Base-by-base conservation (phyloP, 2,888 invertebrate genomes). In the Allolobophora icterica region DNA sequence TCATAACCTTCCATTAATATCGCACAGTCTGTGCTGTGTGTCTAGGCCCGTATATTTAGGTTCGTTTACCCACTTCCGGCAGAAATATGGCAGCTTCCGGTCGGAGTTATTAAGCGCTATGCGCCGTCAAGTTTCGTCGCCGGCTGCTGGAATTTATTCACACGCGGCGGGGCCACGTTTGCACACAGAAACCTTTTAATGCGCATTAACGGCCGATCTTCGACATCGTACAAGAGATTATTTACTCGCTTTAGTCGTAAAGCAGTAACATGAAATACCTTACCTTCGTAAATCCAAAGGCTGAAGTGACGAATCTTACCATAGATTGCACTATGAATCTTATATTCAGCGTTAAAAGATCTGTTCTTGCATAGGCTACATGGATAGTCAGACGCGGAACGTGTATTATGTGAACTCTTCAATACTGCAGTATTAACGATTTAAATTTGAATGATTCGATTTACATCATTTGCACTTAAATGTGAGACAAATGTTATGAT, bases 111-210 rank as follows among this genome's bases (percentile, higher is more conserved):
- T 71, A 71, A n/a, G 71, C n/a, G 71, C n/a, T 71, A 71, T 71
- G 71, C 71, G 71, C 30, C 71, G 71, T 71, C n/a, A 71, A 71
- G 71, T 71, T 71, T n/a, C 71, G 71, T 71, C 71, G 71, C n/a
- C n/a, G 71, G 8, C 11, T 71, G 71, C 30, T 0, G n/a, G 71
- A n/a, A 71, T 11, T 30, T 71, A n/a, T 71, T 71, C 71, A n/a
- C 30, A 71, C 17, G 71, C 71, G 71, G 71, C 24, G 52, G 24
- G 17, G 52, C 52, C 52, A 52, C 24, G 52, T 52, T 71, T 3
- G 71, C 8, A 71, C 71, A 71, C 71, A 71, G n/a, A 71, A n/a
- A 71, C 71, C 71, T 71, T 71, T 71, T 71, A 71, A 30, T 71
- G 71, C 11, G 8, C 17, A 0, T n/a, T 13, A 71, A n/a, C 71